Evolutionary conservation across 2,888 invertebrate species (phyloP), one percentile per base, ranked within the genome.

Genomic region (Drosophila borborema): DNA sequence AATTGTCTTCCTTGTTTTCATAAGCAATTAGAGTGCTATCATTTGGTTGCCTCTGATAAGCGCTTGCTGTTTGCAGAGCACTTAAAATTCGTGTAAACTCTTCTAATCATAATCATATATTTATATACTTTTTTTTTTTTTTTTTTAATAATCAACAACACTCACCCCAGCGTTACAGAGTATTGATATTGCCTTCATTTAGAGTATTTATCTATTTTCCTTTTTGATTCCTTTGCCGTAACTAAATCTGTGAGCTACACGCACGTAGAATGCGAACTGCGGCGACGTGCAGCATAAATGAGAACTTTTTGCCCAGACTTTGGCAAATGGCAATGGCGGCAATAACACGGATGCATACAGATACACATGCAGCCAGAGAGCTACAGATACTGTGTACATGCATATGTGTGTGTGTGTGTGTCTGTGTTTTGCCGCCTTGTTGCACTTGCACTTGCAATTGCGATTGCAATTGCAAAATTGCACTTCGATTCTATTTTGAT

Each of bases 251-350:
- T 71, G 77, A 72, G 81, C 75, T 72, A 75, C 68, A 87, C 87
- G 87, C 85, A 85, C 84, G 84, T 80, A 83, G 86, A 84, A 84
- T 86, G 81, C 76, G 70, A 75, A 82, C 82, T 82, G 82, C 72
- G 78, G 73, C 80, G 65, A 71, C 69, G 74, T 78, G 82, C 80
- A 82, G 81, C 74, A 85, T 87, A 85, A 75, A 81, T 78, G 85
- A 72, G 85, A 76, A 81, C 81, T 76, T 81, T 79, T 71, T 79
- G 75, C 81, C 79, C 74, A 77, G 81, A 72, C 67, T 65, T 54
- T 66, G 69, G 71, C 62, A 65, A 70, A 63, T 68, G 77, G 71
- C 79, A 80, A 82, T 83, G 80, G 71, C 71, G 72, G 78, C 74
- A 72, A 77, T 76, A 84, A 86, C 82, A 87, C 87, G 87, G 85